Percentiles rank a stretch among this genome's conserved stretches.
phyloP scores from a whole-genome alignment of 2,797 vertebrate species.

The Helostoma temminkii region DNA sequence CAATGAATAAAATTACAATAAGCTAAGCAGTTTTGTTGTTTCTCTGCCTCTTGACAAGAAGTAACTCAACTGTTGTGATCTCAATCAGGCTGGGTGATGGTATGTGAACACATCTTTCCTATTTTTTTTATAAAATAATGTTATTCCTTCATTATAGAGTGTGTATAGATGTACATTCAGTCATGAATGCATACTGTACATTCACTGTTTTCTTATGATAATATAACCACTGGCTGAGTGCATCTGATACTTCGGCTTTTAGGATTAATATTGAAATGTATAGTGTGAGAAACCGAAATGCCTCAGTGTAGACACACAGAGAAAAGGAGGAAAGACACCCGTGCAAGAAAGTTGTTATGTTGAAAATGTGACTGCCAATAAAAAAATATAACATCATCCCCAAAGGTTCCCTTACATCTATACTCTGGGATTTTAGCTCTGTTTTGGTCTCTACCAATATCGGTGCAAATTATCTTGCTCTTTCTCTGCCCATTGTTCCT shows the following conservation, averaged over 20 bases:
- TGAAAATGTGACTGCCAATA: too few species aligned
- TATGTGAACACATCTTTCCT: conserved; percentile 8
- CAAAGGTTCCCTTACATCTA: too few species aligned
- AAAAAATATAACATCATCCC: too few species aligned
- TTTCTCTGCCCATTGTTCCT: too few species aligned
- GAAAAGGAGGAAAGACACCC: too few species aligned
- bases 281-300: too few species aligned
- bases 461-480: too few species aligned
- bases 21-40: conserved; percentile 50
- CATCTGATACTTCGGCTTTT: background rate
- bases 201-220: conserved; percentile 50
- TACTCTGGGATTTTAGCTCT: too few species aligned
- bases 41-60: conserved; percentile 44
- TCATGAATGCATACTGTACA: conserved; percentile 30
- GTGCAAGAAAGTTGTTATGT: too few species aligned
- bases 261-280: too few species aligned
- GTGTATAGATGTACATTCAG: conserved; percentile 1
- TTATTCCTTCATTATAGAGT: conserved; percentile 32
- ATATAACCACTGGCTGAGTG: conserved; percentile 19
- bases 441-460: too few species aligned
- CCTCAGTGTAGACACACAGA: too few species aligned
- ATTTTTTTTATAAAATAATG: background rate
- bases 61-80: conserved; percentile 37
- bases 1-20: conserved; percentile 79
- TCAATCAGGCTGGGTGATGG: conserved; percentile 20